phyloP scores from a whole-genome alignment of 2,888 invertebrate species.

The Melanargia galathea region DNA sequence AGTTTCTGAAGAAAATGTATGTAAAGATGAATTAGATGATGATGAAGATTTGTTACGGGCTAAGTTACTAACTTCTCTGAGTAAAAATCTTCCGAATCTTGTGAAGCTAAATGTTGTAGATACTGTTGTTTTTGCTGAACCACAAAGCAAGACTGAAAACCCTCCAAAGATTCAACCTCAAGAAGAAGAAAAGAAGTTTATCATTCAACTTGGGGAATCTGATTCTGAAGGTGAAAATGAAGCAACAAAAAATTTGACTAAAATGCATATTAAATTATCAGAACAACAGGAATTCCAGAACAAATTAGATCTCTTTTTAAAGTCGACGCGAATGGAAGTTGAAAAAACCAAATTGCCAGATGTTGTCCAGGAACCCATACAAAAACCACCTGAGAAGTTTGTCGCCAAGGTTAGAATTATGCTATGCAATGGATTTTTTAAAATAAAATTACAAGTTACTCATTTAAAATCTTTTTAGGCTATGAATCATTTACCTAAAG shows the following conservation, averaged over 20 bases:
- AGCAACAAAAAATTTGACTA: slow-evolving; percentile 76
- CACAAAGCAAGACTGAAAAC: slow-evolving; percentile 34
- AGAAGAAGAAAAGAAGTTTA: slow-evolving; percentile 68
- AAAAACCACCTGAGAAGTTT: slow-evolving; percentile 64
- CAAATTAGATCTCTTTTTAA: slow-evolving; percentile 71
- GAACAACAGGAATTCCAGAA: slow-evolving; percentile 73
- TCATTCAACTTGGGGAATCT: slow-evolving; percentile 71
- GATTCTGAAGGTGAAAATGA: slow-evolving; percentile 79
- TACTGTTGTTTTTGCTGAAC: slow-evolving; percentile 41
- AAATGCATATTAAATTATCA: slow-evolving; percentile 75
- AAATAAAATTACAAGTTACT: neutral
- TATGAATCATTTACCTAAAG: slow-evolving; percentile 74
- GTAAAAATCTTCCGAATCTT: slow-evolving; percentile 79
- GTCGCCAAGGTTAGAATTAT: slow-evolving; percentile 66
- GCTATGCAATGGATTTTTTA: slow-evolving; percentile 2
- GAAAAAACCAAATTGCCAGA: slow-evolving; percentile 63
- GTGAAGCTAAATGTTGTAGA: slow-evolving; percentile 55
- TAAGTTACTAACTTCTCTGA: slow-evolving; percentile 81
- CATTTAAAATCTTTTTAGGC: slow-evolving; percentile 43
- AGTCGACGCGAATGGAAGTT: slow-evolving; percentile 70
- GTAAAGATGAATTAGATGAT: slow-evolving; percentile 75
- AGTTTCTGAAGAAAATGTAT: slow-evolving; percentile 15
- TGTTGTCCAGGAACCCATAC: slow-evolving; percentile 53
- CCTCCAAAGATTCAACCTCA: slow-evolving; percentile 16
- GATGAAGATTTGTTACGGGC: slow-evolving; percentile 84